Evolutionary conservation across 2,888 invertebrate genomes (phyloP).

Genomic region (Aporophyla nigra): DNA sequence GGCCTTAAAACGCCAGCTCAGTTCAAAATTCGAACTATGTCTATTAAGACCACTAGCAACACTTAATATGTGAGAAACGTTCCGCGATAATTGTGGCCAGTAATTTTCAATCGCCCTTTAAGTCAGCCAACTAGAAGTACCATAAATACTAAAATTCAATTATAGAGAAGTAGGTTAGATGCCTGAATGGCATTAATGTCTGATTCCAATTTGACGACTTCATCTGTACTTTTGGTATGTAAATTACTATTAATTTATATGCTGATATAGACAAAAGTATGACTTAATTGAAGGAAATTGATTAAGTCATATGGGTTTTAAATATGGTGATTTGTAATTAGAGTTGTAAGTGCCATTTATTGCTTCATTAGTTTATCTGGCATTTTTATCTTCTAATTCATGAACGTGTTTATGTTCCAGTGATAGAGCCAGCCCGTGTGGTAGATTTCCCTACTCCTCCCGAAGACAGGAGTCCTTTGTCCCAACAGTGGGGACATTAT

Average conservation of each 20-base stretch:
- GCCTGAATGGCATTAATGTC: constrained; percentile 49
- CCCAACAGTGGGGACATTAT: too few species aligned
- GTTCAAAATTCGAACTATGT: constrained; percentile 45
- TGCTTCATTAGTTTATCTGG: constrained; percentile 16
- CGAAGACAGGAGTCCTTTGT: too few species aligned
- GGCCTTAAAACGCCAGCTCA: constrained; percentile 4
- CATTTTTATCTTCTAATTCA: neutral
- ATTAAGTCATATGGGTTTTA: constrained; percentile 22
- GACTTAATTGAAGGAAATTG: neutral
- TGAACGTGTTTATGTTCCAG: too few species aligned
- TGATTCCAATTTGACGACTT: constrained; percentile 45
- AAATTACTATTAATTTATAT: constrained; percentile 38
- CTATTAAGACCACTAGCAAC: constrained; percentile 44
- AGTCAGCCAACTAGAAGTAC: constrained; percentile 24
- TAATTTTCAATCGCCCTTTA: constrained; percentile 47
- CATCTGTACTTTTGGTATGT: constrained; percentile 28
- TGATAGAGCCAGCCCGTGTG: too few species aligned
- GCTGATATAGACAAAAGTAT: constrained; percentile 27
- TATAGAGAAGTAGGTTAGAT: constrained; percentile 50
- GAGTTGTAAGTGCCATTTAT: neutral
- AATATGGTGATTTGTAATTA: constrained; percentile 25
- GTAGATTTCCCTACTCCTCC: too few species aligned
- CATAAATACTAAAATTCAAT: constrained; percentile 56
- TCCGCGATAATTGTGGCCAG: constrained; percentile 48
- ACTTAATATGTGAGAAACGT: constrained; percentile 66